Evolutionary conservation across 2,113 vertebrate species (phyloP).

Genomic region (Pipa parva): DNA sequence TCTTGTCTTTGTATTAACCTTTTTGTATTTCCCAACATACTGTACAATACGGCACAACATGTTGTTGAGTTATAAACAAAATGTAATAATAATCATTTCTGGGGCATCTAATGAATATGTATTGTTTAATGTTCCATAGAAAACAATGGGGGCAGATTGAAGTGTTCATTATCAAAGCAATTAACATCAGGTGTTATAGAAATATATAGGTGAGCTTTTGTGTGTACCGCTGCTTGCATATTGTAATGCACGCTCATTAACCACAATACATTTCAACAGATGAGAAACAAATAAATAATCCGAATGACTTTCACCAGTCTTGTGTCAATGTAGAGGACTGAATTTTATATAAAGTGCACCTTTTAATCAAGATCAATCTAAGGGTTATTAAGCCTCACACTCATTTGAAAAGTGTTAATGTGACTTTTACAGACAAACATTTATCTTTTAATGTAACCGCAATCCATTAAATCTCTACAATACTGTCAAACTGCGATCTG

Average conservation of each 20-base stretch:
- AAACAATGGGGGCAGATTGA: too few species aligned
- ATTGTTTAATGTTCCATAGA: too few species aligned
- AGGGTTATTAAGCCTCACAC: conserved; percentile 27
- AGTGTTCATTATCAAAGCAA: too few species aligned
- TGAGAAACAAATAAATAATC: conserved; percentile 13
- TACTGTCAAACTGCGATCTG: conserved; percentile 4
- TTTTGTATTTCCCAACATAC: too few species aligned
- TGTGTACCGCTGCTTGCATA: too few species aligned
- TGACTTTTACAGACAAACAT: conserved; percentile 29
- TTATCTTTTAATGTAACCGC: conserved; percentile 16
- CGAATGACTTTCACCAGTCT: conserved; percentile 1
- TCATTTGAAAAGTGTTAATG: conserved; percentile 25
- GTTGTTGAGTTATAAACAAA: too few species aligned
- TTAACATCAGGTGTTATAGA: too few species aligned
- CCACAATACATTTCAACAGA: conserved; percentile 5
- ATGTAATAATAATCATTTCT: too few species aligned
- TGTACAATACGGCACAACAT: too few species aligned
- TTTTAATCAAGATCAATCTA: conserved; percentile 18
- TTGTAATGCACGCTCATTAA: background rate
- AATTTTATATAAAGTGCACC: conserved; percentile 10
- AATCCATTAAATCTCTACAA: conserved; percentile 21
- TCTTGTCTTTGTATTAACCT: too few species aligned
- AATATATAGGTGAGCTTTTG: too few species aligned
- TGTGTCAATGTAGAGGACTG: conserved; percentile 28
- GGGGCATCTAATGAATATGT: too few species aligned